Evolutionary conservation across 2,888 invertebrate genomes (phyloP), one percentile per base, ranked within the genome.

Genomic region (Eucera pruinosa): DNA sequence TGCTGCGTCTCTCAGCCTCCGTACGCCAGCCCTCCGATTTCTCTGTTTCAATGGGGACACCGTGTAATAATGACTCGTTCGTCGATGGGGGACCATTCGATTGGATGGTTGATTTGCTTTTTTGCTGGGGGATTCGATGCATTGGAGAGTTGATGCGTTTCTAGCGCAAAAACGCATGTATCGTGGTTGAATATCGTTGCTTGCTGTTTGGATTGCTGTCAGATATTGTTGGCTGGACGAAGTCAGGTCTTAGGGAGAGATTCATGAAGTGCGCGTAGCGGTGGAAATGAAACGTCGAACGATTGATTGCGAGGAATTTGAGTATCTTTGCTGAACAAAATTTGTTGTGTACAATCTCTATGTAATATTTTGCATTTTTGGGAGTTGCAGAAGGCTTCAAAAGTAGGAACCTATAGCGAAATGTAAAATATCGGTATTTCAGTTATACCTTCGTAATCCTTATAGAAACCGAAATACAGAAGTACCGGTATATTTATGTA

Each of bases 1-100:
- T 41, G n/a, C 52, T 27, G 30, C 45, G 43, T n/a, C 27, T 27
- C 9, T 20, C 15, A 2, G 30, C 15, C 15, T 27, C 47, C 55
- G 43, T n/a, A n/a, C 20, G 36, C 36, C 30, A n/a, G 18, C 36
- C 45, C 54, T 33, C 25, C 23, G 48, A 36, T 55, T 33, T 50
- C 58, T 48, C 47, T 33, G 58, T 64, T 68, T 68, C 78, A 41
- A 60, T 23, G 43, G 36, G 54, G 62, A 77, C 77, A 74, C 20
- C n/a, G 20, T 1, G 54, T 48, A 43, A 23, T 57, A 74, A 74
- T 23, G n/a, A 54, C 18, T 15, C 25, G 45, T 15, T n/a, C 33
- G 36, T n/a, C 41, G 73, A 57, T 27, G 43, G 50, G 33, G 11
- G 13, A 20, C 48, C 39, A 39, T 47, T 73, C 74, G 47, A 72